Evolutionary conservation across 2,797 vertebrate genomes (phyloP), one percentile per base, ranked within the genome.

Genomic region (Varecia variegata): DNA sequence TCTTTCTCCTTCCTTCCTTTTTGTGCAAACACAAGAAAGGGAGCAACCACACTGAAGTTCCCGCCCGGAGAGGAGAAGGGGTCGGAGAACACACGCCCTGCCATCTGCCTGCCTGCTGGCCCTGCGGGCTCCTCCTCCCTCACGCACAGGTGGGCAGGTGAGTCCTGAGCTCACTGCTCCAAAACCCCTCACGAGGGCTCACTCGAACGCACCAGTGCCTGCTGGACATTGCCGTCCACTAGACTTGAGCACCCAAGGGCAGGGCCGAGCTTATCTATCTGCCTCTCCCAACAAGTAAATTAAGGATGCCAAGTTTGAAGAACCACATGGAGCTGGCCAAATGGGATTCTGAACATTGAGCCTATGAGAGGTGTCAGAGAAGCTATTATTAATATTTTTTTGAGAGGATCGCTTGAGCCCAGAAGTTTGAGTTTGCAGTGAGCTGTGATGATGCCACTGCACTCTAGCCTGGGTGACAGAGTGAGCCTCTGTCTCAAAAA

Each of bases 61-160:
- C 47, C 14, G 25, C 45, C 25, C 13, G 38, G 77, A 47, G 18
- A 86, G 30, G 38, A 56, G 68, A 25, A 12, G 9, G 52, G 23
- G 14, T 27, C 40, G 17, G 11, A 60, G 54, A 13, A 25, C 14
- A 10, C 35, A 6, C 1, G 4, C 18, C 21, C 25, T 18, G 27
- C 43, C 17, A 0, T 9, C 52, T 30, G 23, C 11, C 27, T 3
- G n/a, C 40, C 6, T 1, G 17, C 47, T 23, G 15, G 18, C 18
- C 8, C 32, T 32, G 13, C 58, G 30, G 0, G 0, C 9, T 7
- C 52, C 23, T 43, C 14, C 18, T 20, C n/a, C 14, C 18, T 1
- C 4, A 2, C 4, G 1, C 43, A 13, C 23, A 13, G 52, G 12
- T 10, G 12, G 38, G 40, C 30, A 35, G 62, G 27, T 90, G 27